Conservation (phyloP, 1,140 invertebrate genomes). For the Aphelenchoides avenae region DNA sequence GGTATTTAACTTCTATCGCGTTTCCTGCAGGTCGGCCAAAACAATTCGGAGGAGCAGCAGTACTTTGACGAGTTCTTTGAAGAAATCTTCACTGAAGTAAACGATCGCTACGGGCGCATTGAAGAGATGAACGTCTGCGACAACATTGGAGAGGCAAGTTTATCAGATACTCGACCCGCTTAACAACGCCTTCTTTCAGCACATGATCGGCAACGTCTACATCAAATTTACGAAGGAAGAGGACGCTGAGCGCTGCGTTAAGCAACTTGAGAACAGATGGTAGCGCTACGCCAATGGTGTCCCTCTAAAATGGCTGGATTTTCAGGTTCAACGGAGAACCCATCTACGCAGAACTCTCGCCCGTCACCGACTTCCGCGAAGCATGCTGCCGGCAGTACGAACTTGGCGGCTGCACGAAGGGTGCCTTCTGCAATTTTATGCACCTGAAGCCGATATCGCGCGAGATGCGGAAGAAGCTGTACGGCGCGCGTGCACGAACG, state of each 20-base stretch:
- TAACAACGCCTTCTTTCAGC: slow-evolving; percentile 61
- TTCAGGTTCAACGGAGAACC: slow-evolving; percentile 83
- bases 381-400: slow-evolving; percentile 98
- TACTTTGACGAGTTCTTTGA: slow-evolving; percentile 99
- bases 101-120: slow-evolving; percentile 93
- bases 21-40: slow-evolving; percentile 23
- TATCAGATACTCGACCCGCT: not conserved
- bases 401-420: slow-evolving; percentile 95
- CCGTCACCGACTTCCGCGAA: slow-evolving; percentile 96
- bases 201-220: slow-evolving; percentile 66
- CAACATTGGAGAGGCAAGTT: slow-evolving; percentile 72
- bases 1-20: slow-evolving; percentile 1
- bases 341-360: slow-evolving; percentile 92
- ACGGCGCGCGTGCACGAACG: slow-evolving; percentile 44
- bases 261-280: slow-evolving; percentile 95
- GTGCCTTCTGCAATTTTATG: slow-evolving; percentile 99
- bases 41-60: slow-evolving; percentile 88
- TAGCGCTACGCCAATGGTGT: slow-evolving; percentile 19
- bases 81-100: slow-evolving; percentile 95
- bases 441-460: slow-evolving; percentile 85
- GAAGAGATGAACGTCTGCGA: slow-evolving; percentile 99
- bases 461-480: slow-evolving; percentile 48
- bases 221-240: slow-evolving; percentile 88
- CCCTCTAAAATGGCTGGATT: slow-evolving; percentile 1
- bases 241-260: slow-evolving; percentile 92